Percentiles rank a stretch among this genome's conserved stretches.
phyloP scores from a whole-genome alignment of 2,888 invertebrate genomes.

The Oscheius sp. region DNA sequence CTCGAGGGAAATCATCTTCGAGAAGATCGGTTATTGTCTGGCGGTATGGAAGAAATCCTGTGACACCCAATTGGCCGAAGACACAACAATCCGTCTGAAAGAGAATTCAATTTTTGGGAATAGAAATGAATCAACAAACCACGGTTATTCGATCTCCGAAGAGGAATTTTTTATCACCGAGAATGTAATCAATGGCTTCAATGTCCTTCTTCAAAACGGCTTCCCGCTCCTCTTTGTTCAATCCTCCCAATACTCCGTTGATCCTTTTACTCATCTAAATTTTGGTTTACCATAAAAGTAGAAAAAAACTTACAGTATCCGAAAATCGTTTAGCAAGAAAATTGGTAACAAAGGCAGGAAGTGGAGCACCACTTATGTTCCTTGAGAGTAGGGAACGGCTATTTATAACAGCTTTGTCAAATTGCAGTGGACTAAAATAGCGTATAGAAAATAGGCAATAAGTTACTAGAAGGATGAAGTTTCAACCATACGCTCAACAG shows the following conservation, averaged over 20 bases:
- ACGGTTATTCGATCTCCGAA: constrained; percentile 92
- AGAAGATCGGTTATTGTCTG: constrained; percentile 62
- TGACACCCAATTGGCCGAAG: constrained; percentile 63
- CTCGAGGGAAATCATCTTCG: constrained; percentile 63
- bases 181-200: constrained; percentile 87
- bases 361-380: constrained; percentile 58
- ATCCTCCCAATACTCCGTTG: constrained; percentile 39
- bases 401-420: constrained; percentile 55
- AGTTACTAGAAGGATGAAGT: constrained; percentile 85
- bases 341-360: constrained; percentile 59
- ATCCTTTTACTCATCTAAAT: constrained; percentile 39
- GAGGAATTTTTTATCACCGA: constrained; percentile 92
- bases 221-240: constrained; percentile 37
- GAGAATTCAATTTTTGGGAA: background rate
- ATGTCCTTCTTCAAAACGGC: constrained; percentile 85
- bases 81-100: constrained; percentile 62
- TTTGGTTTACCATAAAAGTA: background rate
- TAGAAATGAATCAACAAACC: constrained; percentile 75
- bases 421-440: constrained; percentile 43
- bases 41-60: constrained; percentile 62
- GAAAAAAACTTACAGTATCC: constrained; percentile 30
- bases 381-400: constrained; percentile 50
- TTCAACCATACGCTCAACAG: constrained; percentile 92
- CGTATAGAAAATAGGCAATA: background rate
- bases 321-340: constrained; percentile 50